Evolutionary conservation across 1,140 invertebrate species (phyloP), one percentile per base, ranked within the genome.

Genomic region (Scylla paramamosain): DNA sequence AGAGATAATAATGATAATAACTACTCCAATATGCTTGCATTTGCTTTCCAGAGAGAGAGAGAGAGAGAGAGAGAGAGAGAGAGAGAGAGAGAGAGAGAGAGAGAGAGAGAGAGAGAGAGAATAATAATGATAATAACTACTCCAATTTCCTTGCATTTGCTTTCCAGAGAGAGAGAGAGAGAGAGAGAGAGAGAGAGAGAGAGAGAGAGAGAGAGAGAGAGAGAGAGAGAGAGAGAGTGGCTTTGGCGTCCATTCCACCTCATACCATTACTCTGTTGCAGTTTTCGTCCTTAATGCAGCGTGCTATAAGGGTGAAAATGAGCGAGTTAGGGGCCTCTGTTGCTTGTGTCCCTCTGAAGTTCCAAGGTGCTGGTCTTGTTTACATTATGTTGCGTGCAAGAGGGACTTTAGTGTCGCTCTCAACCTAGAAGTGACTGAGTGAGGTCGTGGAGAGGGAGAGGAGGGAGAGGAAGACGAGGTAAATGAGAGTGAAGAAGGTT

Each of bases 61-160:
- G 86, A 88, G 86, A 88, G 25, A 88, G 86, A 20, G 3, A 88
- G 25, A 88, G n/a, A n/a, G n/a, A n/a, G n/a, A n/a, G n/a, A n/a
- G n/a, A n/a, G n/a, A n/a, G n/a, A n/a, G n/a, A n/a, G n/a, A n/a
- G n/a, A n/a, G n/a, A n/a, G n/a, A n/a, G n/a, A n/a, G n/a, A n/a
- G n/a, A n/a, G n/a, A n/a, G n/a, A n/a, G n/a, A n/a, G n/a, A n/a
- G n/a, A n/a, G n/a, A n/a, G n/a, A n/a, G n/a, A n/a, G n/a, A n/a
- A n/a, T n/a, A n/a, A n/a, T n/a, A n/a, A n/a, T n/a, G n/a, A n/a
- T n/a, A n/a, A 39, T 39, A 39, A 39, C 6, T 39, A 2, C 39
- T 39, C 39, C 39, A 39, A 1, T 39, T 2, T 39, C 39, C 39
- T 39, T 39, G 6, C 39, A 39, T 39, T 39, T 39, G 39, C 39